These are phyloP conservation scores for Toxotes jaculatrix DNA, from an alignment of 2,113 vertebrate species.

Conservation along the genomic window DNA sequence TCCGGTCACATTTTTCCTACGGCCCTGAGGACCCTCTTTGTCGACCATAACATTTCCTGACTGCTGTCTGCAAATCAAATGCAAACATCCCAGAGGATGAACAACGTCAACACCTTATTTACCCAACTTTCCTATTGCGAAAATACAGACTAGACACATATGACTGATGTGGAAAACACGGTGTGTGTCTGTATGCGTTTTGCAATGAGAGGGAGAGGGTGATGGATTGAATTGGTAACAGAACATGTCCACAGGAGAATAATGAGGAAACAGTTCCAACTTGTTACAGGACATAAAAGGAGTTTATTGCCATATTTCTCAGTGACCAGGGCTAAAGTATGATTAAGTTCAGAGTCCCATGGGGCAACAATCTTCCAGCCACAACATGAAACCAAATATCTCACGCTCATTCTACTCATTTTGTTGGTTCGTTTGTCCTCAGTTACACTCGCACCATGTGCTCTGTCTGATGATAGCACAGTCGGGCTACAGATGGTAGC, in stretches of 20 bases:
- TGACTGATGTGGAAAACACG: conserved; percentile 3
- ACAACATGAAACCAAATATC: conserved; percentile 37
- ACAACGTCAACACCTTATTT: conserved; percentile 15
- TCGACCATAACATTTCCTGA: conserved; percentile 34
- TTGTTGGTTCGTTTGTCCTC: conserved; percentile 10
- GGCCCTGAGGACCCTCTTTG: conserved; percentile 29
- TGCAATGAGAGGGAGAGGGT: conserved; percentile 10
- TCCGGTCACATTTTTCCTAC: conserved; percentile 50
- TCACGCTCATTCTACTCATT: conserved; percentile 5
- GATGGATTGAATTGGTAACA: conserved; percentile 4
- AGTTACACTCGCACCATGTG: conserved; percentile 7
- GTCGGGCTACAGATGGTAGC: conserved; percentile 28
- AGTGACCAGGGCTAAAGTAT: neutral
- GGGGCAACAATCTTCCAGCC: neutral
- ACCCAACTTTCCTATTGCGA: conserved; percentile 1
- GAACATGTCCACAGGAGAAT: conserved; percentile 6
- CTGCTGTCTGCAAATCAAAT: conserved; percentile 41
- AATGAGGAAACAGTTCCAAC: neutral
- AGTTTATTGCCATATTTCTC: conserved; percentile 9
- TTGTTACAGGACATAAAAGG: neutral
- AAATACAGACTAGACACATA: conserved; percentile 5
- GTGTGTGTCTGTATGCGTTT: conserved; percentile 23
- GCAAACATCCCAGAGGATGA: neutral
- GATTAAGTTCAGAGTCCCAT: conserved; percentile 2
- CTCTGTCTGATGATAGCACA: conserved; percentile 22